Evolutionary conservation across 2,888 invertebrate genomes (phyloP).

Genomic region (Mechanitis mazaeus): DNA sequence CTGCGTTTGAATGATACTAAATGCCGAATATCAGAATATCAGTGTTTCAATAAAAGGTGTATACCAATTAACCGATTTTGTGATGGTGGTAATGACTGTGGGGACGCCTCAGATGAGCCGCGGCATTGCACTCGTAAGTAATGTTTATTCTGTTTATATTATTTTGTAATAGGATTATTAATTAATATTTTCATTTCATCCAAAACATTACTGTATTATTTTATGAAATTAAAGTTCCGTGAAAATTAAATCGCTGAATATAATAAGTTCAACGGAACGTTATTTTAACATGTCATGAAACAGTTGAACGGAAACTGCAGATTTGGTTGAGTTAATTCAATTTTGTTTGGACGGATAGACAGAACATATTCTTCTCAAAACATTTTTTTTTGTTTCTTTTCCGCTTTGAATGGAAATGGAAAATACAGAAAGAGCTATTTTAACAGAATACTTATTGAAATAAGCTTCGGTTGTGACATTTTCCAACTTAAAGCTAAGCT

Average conservation of each 20-base stretch:
- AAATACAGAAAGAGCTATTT: background rate
- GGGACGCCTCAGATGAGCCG: slow-evolving; percentile 87
- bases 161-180: too few species aligned
- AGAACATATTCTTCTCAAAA: slow-evolving; percentile 14
- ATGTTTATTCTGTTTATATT: slow-evolving; percentile 19
- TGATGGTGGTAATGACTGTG: slow-evolving; percentile 87
- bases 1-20: slow-evolving; percentile 66
- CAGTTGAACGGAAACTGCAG: slow-evolving; percentile 39
- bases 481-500: too few species aligned
- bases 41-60: slow-evolving; percentile 81
- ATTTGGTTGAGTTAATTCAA: slow-evolving; percentile 19
- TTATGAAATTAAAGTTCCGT: background rate
- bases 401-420: background rate
- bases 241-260: background rate
- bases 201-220: too few species aligned
- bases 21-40: slow-evolving; percentile 82
- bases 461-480: background rate
- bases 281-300: slow-evolving; percentile 41
- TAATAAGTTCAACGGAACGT: background rate
- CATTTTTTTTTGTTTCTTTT: background rate
- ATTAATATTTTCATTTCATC: too few species aligned
- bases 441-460: background rate
- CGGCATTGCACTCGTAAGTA: slow-evolving; percentile 89
- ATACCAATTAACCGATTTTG: slow-evolving; percentile 84
- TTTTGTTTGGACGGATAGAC: slow-evolving; percentile 19